phyloP scores from a whole-genome alignment of 2,888 invertebrate species.

The Zaprionus obscuricornis region DNA sequence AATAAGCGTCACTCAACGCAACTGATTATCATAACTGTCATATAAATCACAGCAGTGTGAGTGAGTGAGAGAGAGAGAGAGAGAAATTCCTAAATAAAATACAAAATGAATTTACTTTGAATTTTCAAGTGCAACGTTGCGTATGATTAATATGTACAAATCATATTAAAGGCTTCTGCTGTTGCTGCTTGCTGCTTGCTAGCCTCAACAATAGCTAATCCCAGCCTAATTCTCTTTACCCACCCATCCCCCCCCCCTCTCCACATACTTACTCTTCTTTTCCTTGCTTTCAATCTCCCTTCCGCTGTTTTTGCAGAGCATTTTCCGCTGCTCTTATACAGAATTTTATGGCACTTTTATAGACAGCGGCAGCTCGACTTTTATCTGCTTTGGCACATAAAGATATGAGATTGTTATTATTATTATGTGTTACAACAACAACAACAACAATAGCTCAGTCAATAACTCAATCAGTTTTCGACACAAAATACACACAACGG shows the following conservation, averaged over 20 bases:
- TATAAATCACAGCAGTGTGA: no score
- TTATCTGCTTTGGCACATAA: constrained; percentile 42
- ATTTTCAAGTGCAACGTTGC: constrained; percentile 56
- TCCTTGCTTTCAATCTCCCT: not conserved
- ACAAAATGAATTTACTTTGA: constrained; percentile 19
- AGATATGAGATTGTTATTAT: constrained; percentile 57
- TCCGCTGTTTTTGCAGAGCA: no score
- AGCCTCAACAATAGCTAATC: constrained; percentile 24
- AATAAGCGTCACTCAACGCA: constrained; percentile 48
- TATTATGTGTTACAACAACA: constrained; percentile 49
- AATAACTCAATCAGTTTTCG: constrained; percentile 74
- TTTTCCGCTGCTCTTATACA: no score
- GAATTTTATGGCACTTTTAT: constrained; percentile 29
- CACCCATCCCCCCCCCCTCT: not conserved
- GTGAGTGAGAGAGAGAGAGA: no score
- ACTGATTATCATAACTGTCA: constrained; percentile 59
- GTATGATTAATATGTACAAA: constrained; percentile 69
- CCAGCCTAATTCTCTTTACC: no score
- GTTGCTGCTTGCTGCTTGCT: not conserved
- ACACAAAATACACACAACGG: constrained; percentile 36
- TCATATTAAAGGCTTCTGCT: constrained; percentile 56
- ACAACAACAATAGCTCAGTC: constrained; percentile 37
- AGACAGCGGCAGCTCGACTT: constrained; percentile 10
- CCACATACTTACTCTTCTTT: not conserved
- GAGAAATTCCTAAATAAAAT: no score